Conservation (phyloP, 2,113 vertebrate species). For the Tragelaphus strepsiceros region DNA sequence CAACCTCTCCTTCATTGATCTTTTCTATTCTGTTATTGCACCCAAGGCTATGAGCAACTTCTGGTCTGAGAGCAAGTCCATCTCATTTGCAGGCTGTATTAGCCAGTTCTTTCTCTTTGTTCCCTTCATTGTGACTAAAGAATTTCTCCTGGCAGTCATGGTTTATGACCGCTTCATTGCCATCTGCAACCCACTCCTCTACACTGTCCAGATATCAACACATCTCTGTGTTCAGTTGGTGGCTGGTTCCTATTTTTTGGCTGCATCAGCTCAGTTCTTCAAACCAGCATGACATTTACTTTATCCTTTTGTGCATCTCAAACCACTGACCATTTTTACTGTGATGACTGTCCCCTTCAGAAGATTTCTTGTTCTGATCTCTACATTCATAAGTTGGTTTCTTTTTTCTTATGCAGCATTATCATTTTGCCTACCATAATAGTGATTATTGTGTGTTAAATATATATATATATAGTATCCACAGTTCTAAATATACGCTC, state of each 20-base stretch:
- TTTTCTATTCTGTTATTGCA: conserved; percentile 58
- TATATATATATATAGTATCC: conserved; percentile 44
- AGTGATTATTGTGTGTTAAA: conserved; percentile 48
- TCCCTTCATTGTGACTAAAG: conserved; percentile 47
- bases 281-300: conserved; percentile 55
- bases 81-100: conserved; percentile 50
- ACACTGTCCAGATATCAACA: conserved; percentile 44
- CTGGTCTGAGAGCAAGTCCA: conserved; percentile 51
- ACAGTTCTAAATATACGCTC: neutral
- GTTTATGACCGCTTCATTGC: conserved; percentile 39
- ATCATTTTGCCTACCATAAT: conserved; percentile 52
- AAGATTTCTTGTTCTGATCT: conserved; percentile 67
- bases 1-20: conserved; percentile 65
- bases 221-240: conserved; percentile 41
- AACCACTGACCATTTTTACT: conserved; percentile 69
- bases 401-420: conserved; percentile 25
- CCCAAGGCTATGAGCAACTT: conserved; percentile 53
- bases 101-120: conserved; percentile 57
- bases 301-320: conserved; percentile 62
- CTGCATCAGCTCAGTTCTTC: conserved; percentile 39
- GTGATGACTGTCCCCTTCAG: conserved; percentile 55
- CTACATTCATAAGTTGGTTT: neutral
- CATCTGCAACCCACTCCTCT: conserved; percentile 56
- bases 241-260: conserved; percentile 49
- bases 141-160: conserved; percentile 64